These are phyloP conservation scores for Sinocyclocheilus rhinocerous DNA, from an alignment of 2,113 vertebrate genomes.

Conservation along the genomic window DNA sequence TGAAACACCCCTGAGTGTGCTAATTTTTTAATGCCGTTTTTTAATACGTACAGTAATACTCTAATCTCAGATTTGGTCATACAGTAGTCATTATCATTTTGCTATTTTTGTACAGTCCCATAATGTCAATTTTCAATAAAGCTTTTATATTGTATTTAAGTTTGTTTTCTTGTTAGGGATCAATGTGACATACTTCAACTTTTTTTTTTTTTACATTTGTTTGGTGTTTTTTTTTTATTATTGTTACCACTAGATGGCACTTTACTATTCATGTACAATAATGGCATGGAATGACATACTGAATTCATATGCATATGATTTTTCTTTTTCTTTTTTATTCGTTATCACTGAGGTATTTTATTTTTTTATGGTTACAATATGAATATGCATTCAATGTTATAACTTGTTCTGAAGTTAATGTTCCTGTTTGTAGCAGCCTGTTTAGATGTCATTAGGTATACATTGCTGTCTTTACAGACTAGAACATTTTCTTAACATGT, in stretches of 20 bases:
- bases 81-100: not conserved
- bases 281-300: not conserved
- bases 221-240: not conserved
- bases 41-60: not conserved
- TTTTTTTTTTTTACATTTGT: not conserved
- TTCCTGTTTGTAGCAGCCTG: not conserved
- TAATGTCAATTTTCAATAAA: conserved; percentile 72
- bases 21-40: not conserved
- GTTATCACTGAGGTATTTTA: not conserved
- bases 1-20: not conserved
- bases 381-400: not conserved
- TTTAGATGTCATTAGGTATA: not conserved
- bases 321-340: not conserved
- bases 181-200: not conserved
- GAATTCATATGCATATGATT: not conserved
- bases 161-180: not conserved
- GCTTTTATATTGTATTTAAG: conserved; percentile 31
- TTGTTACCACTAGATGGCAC: conserved; percentile 64
- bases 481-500: not conserved
- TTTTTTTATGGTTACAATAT: not conserved
- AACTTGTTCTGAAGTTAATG: not conserved
- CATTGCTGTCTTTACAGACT: not conserved
- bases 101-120: conserved; percentile 15
- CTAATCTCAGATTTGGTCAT: not conserved
- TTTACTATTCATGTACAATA: not conserved